Conservation (phyloP, 2,888 invertebrate genomes). For the Oxytorus armatus region DNA sequence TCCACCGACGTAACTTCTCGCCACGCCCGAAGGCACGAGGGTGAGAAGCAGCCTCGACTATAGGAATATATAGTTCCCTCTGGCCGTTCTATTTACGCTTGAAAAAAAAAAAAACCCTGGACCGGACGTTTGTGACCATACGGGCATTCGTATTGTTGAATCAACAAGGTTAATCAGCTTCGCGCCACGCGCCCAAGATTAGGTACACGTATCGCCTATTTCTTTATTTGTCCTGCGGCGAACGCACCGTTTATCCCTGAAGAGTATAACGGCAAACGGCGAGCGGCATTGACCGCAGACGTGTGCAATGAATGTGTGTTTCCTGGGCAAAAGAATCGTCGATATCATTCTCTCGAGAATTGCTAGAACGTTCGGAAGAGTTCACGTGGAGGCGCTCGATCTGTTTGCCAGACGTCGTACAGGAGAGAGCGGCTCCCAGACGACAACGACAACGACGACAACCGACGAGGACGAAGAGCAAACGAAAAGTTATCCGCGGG, state of each 20-base stretch:
- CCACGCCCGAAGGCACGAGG: slow-evolving; percentile 66
- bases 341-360: slow-evolving; percentile 42
- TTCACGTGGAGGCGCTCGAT: slow-evolving; percentile 38
- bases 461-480: slow-evolving; percentile 59
- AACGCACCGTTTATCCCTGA: slow-evolving; percentile 61
- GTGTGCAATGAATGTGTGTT: slow-evolving; percentile 62
- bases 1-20: slow-evolving; percentile 69
- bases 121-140: slow-evolving; percentile 81
- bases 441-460: slow-evolving; percentile 56
- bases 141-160: slow-evolving; percentile 76
- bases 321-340: slow-evolving; percentile 51
- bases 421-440: slow-evolving; percentile 58
- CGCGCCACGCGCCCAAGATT: slow-evolving; percentile 62
- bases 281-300: slow-evolving; percentile 65
- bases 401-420: slow-evolving; percentile 63
- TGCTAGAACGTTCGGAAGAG: slow-evolving; percentile 48
- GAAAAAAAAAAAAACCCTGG: slow-evolving; percentile 72
- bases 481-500: slow-evolving; percentile 73
- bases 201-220: slow-evolving; percentile 23
- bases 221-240: slow-evolving; percentile 60
- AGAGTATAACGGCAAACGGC: slow-evolving; percentile 41
- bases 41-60: slow-evolving; percentile 46
- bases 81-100: slow-evolving; percentile 21
- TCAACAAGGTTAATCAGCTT: slow-evolving; percentile 75
- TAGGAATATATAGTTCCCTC: slow-evolving; percentile 39